Evolutionary conservation across 2,888 invertebrate genomes (phyloP), one percentile per base, ranked within the genome.

Genomic region (Panzeria rudis): DNA sequence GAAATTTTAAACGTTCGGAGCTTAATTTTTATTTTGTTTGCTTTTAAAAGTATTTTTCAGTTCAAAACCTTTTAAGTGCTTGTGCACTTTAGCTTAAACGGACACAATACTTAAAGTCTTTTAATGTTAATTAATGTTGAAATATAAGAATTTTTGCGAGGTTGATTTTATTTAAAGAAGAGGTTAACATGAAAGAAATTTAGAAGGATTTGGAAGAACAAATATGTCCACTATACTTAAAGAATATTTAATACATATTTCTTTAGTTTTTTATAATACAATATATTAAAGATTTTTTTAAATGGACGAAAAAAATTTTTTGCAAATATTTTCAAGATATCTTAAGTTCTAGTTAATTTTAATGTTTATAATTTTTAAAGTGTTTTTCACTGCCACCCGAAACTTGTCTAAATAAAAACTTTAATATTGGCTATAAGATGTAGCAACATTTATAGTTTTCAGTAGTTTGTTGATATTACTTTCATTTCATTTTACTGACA

Each of bases 11-110:
- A 32, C 15, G 44, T 56, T 25, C n/a, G 41, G 47, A 50, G 59
- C 69, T 75, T 35, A 29, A 8, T 56, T 56, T 64, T 25, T 44
- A 44, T 17, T 20, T n/a, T 35, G 3, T 29, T 35, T 35, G 3
- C 5, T 35, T 35, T 35, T 35, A 35, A 35, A 8, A 29, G 17
- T 32, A 7, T 52, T 25, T 72, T 44, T 29, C 29, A 32, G 25
- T 79, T 77, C 62, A 80, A 86, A 86, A 77, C 86, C 84, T 83
- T 86, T 85, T 61, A 86, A 86, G 75, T 86, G 83, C 54, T 54
- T 71, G 69, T 75, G 32, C 66, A 61, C 20, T 76, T 66, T 7
- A 52, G 54, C 47, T 71, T 32, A 35, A 73, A 25, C 20, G 23
- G 50, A 50, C 8, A 50, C 64, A 76, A 61, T 62, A 59, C 69